Percentiles rank a stretch among this genome's conserved stretches.
Evolutionary conservation across 1,140 invertebrate genomes (phyloP).

Genomic region (Eurytemora carolleeae): DNA sequence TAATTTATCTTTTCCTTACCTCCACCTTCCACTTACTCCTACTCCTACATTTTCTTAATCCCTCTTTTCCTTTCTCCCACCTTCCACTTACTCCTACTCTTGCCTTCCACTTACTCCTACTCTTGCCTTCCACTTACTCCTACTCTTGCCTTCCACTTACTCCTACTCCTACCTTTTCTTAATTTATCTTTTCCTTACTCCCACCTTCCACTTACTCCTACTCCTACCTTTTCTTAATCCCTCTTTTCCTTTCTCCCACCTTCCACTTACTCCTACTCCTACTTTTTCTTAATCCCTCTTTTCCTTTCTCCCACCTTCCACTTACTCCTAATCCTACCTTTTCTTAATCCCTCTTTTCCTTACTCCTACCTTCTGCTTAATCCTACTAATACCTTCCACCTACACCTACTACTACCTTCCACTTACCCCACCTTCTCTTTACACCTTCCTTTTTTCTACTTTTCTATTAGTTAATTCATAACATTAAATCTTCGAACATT

Average conservation of each 20-base stretch:
- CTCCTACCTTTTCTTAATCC: neutral
- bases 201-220: neutral
- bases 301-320: neutral
- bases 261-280: neutral
- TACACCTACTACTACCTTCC: no score
- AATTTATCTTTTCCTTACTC: neutral
- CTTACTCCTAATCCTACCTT: neutral
- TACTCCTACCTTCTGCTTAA: no score
- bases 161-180: slow-evolving; percentile 1
- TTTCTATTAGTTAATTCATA: no score
- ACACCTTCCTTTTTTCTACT: no score
- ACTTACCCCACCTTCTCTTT: no score
- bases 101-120: neutral
- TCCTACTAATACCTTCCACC: no score
- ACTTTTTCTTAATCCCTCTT: neutral
- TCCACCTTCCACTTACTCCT: neutral
- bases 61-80: neutral
- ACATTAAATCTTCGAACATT: no score
- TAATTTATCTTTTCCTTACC: no score
- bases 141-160: neutral
- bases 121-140: neutral
- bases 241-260: no score
- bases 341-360: neutral
- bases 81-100: neutral
- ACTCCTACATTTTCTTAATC: neutral